Evolutionary conservation across 1,140 invertebrate genomes (phyloP).

Genomic region (Metopolophium dirhodum): DNA sequence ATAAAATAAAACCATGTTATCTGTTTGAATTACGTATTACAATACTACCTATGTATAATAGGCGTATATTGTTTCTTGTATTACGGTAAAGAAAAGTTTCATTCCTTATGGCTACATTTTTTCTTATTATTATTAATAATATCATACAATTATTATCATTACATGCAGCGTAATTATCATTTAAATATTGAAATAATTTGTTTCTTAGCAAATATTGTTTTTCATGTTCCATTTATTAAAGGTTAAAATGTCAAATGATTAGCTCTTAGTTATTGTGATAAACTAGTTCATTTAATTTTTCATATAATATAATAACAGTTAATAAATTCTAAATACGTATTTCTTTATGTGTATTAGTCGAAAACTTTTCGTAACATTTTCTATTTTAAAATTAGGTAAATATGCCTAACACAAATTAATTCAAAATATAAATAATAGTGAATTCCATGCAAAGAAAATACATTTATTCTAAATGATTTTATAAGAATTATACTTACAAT

Average conservation of each 20-base stretch:
- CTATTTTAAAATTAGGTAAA: no score
- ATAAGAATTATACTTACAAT: no score
- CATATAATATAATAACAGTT: not conserved
- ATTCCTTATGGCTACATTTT: not conserved
- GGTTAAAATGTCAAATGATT: constrained; percentile 14
- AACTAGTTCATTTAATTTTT: not conserved
- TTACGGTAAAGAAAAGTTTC: not conserved
- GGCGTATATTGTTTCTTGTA: not conserved
- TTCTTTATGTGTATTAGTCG: not conserved
- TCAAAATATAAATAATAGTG: no score
- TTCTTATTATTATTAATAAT: not conserved
- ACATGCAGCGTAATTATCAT: not conserved
- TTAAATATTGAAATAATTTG: not conserved
- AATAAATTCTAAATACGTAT: not conserved
- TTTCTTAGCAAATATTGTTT: not conserved
- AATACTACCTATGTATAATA: not conserved
- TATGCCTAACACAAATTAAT: no score
- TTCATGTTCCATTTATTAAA: not conserved
- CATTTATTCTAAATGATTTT: no score
- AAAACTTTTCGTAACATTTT: no score
- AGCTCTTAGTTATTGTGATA: not conserved
- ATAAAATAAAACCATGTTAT: not conserved
- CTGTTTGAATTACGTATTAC: not conserved
- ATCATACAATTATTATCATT: not conserved
- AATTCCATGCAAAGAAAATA: no score